Percentiles rank a stretch among this genome's conserved stretches.
Conservation (phyloP, 2,797 vertebrate species). For the Sardinella longiceps region DNA sequence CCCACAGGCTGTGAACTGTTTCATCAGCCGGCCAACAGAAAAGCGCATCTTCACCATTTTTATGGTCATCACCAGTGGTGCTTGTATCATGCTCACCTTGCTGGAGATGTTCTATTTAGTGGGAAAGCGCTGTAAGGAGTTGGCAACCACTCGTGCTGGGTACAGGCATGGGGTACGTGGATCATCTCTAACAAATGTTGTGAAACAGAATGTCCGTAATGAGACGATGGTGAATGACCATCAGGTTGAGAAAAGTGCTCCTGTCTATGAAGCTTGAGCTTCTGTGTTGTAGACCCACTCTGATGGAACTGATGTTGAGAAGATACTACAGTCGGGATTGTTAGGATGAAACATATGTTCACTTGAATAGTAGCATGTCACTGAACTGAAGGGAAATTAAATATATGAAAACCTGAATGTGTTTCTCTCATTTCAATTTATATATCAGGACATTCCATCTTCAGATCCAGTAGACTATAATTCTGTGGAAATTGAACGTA, state of each 20-base stretch:
- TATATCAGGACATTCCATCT: background rate
- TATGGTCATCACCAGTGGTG: slow-evolving; percentile 76
- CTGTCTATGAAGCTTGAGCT: background rate
- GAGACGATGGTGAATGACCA: slow-evolving; percentile 10
- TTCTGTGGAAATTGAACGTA: background rate
- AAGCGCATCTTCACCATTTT: slow-evolving; percentile 86
- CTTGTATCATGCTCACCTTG: slow-evolving; percentile 79
- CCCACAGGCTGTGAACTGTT: slow-evolving; percentile 85
- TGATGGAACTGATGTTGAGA: background rate
- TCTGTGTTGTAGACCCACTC: background rate
- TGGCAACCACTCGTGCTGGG: background rate
- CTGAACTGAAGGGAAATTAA: background rate
- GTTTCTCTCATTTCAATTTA: background rate
- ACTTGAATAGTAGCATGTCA: background rate
- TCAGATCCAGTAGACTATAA: background rate
- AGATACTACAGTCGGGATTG: background rate
- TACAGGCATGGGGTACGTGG: slow-evolving; percentile 48
- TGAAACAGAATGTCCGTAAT: slow-evolving; percentile 43
- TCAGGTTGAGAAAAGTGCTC: background rate
- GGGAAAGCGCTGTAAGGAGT: slow-evolving; percentile 76
- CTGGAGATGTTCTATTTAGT: slow-evolving; percentile 79
- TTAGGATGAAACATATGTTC: background rate
- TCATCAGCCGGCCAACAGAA: slow-evolving; percentile 83
- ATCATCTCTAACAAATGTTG: slow-evolving; percentile 46
- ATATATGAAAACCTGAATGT: background rate